These are phyloP conservation scores for Netelia virgata DNA, from an alignment of 2,888 invertebrate genomes.

Conservation along the genomic window DNA sequence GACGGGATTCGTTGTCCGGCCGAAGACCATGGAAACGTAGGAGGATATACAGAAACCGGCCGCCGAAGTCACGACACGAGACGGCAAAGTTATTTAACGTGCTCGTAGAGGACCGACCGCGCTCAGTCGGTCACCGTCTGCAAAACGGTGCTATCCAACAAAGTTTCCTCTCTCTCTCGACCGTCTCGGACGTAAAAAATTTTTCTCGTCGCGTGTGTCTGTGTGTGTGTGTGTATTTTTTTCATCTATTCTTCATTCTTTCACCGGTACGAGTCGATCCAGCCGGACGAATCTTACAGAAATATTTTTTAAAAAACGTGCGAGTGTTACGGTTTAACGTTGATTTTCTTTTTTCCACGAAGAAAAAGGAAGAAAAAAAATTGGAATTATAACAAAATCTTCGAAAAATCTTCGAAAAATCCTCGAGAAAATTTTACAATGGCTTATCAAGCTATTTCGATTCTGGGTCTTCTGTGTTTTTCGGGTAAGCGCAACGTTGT, in stretches of 20 bases:
- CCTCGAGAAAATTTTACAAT: background rate
- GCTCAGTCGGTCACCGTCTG: constrained; percentile 77
- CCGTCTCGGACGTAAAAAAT: background rate
- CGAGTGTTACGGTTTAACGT: background rate
- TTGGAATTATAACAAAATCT: background rate
- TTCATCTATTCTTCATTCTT: background rate
- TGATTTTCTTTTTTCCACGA: background rate
- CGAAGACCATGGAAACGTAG: constrained; percentile 54
- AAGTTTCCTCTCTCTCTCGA: constrained; percentile 33
- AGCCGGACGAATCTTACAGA: no score
- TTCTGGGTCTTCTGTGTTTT: constrained; percentile 17
- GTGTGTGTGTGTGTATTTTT: background rate
- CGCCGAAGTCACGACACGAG: constrained; percentile 43
- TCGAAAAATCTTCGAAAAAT: background rate
- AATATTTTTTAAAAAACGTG: no score
- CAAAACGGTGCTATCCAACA: constrained; percentile 59
- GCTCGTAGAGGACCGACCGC: constrained; percentile 73
- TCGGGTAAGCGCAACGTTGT: constrained; percentile 25
- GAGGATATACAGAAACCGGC: constrained; percentile 52
- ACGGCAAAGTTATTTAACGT: constrained; percentile 78
- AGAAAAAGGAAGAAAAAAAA: background rate
- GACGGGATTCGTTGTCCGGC: constrained; percentile 41
- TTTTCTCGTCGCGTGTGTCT: background rate
- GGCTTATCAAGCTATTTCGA: background rate
- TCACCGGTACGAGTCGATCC: no score